Evolutionary conservation across 1,140 invertebrate genomes (phyloP).

Genomic region (Papilio helenus): DNA sequence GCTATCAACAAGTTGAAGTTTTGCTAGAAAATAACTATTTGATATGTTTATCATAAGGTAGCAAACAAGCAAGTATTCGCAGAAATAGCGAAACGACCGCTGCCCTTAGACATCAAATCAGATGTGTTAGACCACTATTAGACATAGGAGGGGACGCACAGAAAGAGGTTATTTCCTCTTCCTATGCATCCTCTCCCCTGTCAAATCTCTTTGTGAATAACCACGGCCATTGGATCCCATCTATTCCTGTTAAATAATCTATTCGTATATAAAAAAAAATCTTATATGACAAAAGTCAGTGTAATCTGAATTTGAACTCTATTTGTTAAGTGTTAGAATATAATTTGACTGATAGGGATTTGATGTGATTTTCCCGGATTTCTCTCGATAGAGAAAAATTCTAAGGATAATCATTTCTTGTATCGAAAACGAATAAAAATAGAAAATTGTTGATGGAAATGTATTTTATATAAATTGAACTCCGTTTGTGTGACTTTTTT

Average conservation of each 20-base stretch:
- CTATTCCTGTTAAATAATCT: conserved; percentile 7
- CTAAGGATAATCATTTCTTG: conserved; percentile 4
- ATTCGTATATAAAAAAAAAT: conserved; percentile 22
- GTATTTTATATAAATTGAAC: conserved; percentile 8
- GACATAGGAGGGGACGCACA: no score
- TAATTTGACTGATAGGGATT: conserved; percentile 21
- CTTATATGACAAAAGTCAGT: conserved; percentile 33
- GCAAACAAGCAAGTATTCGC: no score
- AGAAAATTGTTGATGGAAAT: not conserved
- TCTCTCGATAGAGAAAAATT: conserved; percentile 19
- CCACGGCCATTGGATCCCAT: not conserved
- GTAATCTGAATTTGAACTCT: conserved; percentile 37
- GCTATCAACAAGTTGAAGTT: not conserved
- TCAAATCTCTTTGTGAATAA: no score
- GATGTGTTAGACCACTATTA: no score
- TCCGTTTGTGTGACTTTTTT: not conserved
- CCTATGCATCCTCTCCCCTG: no score
- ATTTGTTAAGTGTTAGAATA: conserved; percentile 11
- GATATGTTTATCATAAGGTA: no score
- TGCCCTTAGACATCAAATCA: no score
- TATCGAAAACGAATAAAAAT: conserved; percentile 10
- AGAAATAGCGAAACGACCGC: no score
- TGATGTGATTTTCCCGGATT: conserved; percentile 27
- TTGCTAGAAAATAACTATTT: not conserved
- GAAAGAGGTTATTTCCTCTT: no score